Evolutionary conservation across 2,888 invertebrate genomes (phyloP).

Genomic region (Uropetala carovei): DNA sequence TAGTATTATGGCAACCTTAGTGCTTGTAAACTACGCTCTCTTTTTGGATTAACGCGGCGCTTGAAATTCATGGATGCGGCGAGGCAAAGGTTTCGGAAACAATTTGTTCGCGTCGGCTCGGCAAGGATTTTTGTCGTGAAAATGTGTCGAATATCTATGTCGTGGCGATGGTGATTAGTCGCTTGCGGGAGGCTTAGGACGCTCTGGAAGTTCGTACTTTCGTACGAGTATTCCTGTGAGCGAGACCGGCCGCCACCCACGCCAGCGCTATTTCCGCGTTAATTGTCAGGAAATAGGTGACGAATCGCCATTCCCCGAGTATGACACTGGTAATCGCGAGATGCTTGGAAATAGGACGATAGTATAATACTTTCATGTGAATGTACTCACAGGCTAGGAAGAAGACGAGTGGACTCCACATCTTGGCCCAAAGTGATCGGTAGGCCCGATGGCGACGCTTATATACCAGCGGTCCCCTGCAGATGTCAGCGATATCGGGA

Average conservation of each 20-base stretch:
- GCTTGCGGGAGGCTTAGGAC: not conserved
- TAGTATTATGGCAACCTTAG: not conserved
- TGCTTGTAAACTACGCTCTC: too few species aligned
- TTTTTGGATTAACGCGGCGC: too few species aligned
- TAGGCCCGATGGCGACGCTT: not conserved
- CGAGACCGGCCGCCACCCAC: not conserved
- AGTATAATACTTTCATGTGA: slow-evolving; percentile 14
- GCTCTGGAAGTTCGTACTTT: not conserved
- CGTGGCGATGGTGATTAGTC: too few species aligned
- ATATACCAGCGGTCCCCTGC: not conserved
- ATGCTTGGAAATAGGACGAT: not conserved
- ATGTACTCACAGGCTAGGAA: slow-evolving; percentile 73
- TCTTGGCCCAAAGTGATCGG: slow-evolving; percentile 69
- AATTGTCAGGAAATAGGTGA: too few species aligned
- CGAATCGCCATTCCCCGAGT: not conserved
- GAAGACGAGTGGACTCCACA: slow-evolving; percentile 73
- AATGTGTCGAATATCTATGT: too few species aligned
- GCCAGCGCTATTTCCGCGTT: not conserved
- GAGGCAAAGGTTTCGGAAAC: too few species aligned
- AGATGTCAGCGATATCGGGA: not conserved
- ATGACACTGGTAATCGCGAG: not conserved
- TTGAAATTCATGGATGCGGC: too few species aligned
- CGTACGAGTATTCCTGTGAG: not conserved
- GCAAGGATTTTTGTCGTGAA: too few species aligned
- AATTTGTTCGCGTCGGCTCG: too few species aligned